Percentiles rank a stretch among this genome's conserved stretches.
These are phyloP conservation scores for Contarinia nasturtii DNA, from an alignment of 1,140 invertebrate genomes.

Conservation along the genomic window DNA sequence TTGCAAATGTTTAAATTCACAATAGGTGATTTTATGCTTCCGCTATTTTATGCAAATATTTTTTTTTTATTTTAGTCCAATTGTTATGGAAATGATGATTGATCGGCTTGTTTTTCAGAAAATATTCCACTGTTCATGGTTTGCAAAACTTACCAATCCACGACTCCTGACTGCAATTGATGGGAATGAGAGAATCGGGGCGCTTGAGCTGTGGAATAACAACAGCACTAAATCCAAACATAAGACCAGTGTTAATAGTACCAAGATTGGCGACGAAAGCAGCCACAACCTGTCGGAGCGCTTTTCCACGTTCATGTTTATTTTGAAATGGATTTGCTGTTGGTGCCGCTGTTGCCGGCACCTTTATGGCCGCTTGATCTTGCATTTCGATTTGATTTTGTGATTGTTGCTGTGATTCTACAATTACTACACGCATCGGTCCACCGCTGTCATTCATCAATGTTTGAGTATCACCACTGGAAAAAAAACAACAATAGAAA, in stretches of 20 bases:
- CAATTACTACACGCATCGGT: not conserved
- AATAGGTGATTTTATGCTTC: too few relatives aligned
- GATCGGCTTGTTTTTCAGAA: too few relatives aligned
- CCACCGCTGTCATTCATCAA: not conserved
- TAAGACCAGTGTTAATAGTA: conserved; percentile 50
- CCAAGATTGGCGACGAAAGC: conserved; percentile 42
- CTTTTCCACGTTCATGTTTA: conserved; percentile 28
- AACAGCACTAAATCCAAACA: conserved; percentile 53
- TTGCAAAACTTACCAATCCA: conserved; percentile 51
- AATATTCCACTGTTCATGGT: too few relatives aligned
- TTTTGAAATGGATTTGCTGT: not conserved
- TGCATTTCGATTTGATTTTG: not conserved
- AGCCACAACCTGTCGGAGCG: conserved; percentile 35
- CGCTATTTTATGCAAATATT: too few relatives aligned
- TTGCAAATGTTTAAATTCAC: too few relatives aligned
- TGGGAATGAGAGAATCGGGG: conserved; percentile 30
- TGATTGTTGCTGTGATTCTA: not conserved
- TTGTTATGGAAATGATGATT: too few relatives aligned
- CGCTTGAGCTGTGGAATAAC: conserved; percentile 41
- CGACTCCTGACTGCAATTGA: conserved; percentile 38
- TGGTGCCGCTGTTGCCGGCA: too few relatives aligned
- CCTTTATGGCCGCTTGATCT: not conserved
- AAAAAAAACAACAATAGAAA: not conserved
- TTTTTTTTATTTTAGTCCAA: too few relatives aligned
- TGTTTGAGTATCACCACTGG: not conserved